These are phyloP conservation scores for Tokudaia muenninki DNA, from an alignment of 2,797 vertebrate species.

Conservation along the genomic window DNA sequence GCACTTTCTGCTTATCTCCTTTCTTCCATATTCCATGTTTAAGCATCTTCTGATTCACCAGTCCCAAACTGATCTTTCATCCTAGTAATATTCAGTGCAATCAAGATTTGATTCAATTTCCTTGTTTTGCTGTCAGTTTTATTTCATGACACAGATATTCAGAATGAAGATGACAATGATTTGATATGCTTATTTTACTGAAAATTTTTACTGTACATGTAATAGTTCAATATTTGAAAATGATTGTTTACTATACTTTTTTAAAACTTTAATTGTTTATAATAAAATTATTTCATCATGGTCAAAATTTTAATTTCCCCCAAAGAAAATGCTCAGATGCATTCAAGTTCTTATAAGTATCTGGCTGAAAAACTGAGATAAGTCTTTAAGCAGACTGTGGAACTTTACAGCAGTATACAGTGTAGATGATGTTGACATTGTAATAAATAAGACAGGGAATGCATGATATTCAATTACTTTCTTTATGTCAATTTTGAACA, in stretches of 20 bases:
- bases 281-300: not conserved
- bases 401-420: not conserved
- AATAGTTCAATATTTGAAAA: not conserved
- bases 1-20: not conserved
- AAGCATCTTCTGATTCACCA: not conserved
- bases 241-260: not conserved
- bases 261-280: not conserved
- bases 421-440: not conserved
- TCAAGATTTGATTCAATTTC: not conserved
- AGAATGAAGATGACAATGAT: not conserved
- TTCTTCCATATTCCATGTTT: not conserved
- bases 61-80: accelerated
- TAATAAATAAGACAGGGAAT: not conserved
- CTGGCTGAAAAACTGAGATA: not conserved
- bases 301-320: conserved; percentile 11
- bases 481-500: not conserved
- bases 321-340: not conserved
- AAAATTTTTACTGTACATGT: not conserved
- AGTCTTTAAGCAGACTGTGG: not conserved
- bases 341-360: not conserved
- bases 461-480: not conserved
- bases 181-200: not conserved
- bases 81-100: accelerated
- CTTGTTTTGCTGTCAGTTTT: too few relatives aligned
- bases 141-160: not conserved